phyloP scores from a whole-genome alignment of 2,113 vertebrate species.

The Gymnarchus niloticus region DNA sequence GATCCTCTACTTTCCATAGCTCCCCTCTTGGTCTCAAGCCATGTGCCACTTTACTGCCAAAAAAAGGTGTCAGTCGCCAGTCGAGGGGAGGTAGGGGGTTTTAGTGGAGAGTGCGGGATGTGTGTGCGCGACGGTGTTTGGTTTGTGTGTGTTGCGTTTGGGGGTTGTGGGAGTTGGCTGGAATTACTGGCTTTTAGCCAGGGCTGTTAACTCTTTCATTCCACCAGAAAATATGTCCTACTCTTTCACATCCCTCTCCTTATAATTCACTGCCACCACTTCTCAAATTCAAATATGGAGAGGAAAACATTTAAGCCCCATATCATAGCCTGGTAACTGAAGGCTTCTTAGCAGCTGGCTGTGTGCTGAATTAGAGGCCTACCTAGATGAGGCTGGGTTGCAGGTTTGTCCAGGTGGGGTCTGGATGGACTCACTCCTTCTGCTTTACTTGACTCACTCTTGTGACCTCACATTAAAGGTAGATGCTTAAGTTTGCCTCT shows the following conservation, averaged over 20 bases:
- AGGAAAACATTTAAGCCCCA: neutral
- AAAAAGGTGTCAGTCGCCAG: slow-evolving; percentile 87
- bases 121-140: slow-evolving; percentile 37
- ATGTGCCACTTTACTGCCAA: slow-evolving; percentile 85
- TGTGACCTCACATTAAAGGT: neutral
- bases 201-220: slow-evolving; percentile 42
- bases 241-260: neutral
- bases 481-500: neutral
- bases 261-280: slow-evolving; percentile 5
- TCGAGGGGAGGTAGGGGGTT: slow-evolving; percentile 45
- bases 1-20: slow-evolving; percentile 76
- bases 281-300: neutral
- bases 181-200: slow-evolving; percentile 42
- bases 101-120: slow-evolving; percentile 24
- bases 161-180: slow-evolving; percentile 28
- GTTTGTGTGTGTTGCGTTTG: slow-evolving; percentile 39
- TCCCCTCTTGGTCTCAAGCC: slow-evolving; percentile 85
- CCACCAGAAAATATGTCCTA: neutral
- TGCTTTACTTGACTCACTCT: neutral
- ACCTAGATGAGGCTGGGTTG: neutral
- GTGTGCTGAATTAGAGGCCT: neutral
- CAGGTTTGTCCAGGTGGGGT: neutral
- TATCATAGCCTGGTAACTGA: neutral
- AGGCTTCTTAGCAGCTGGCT: neutral
- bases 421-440: neutral